Evolutionary conservation across 2,797 vertebrate species (phyloP), one percentile per base, ranked within the genome.

Genomic region (Sebastiscus albofasciatus): DNA sequence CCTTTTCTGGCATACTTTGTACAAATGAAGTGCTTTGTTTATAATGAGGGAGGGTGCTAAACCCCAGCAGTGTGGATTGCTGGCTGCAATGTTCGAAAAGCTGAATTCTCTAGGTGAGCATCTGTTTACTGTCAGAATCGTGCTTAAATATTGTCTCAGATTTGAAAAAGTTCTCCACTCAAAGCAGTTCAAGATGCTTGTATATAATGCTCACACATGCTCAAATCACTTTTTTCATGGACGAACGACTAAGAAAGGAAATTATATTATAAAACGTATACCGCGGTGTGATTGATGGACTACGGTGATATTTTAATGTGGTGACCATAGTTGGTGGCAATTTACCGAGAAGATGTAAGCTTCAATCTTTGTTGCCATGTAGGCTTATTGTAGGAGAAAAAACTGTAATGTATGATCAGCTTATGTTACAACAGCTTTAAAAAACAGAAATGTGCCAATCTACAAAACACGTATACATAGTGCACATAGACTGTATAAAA

Each of bases 61-160:
- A 79, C 13, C 36, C 24, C n/a, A 29, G 42, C 29, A 42, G 16
- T 67, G 29, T 36, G n/a, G 24, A 24, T 56, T 52, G 8, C 4
- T 61, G 20, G 16, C 46, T 55, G 58, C 12, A n/a, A 49, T 4
- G 16, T 66, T 58, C 61, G 14, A 62, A 54, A 6, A 36, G 67
- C 20, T 69, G 49, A 75, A 73, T 83, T 70, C 66, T 65, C 66
- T 39, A 22, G 46, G 2, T 73, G 27, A 39, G 22, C 74, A 84
- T 84, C 70, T 83, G 22, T 67, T 67, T 62, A 11, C 26, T 61
- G 55, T 82, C 67, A 79, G 55, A 72, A 42, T 36, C 13, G 20
- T 27, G 10, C 11, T 39, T 27, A 5, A 56, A 31, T 36, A 3
- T 64, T 9, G 6, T n/a, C 20, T 24, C 16, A 26, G 36, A 24